Conservation (phyloP, 2,888 invertebrate genomes). For the Drepana falcataria region DNA sequence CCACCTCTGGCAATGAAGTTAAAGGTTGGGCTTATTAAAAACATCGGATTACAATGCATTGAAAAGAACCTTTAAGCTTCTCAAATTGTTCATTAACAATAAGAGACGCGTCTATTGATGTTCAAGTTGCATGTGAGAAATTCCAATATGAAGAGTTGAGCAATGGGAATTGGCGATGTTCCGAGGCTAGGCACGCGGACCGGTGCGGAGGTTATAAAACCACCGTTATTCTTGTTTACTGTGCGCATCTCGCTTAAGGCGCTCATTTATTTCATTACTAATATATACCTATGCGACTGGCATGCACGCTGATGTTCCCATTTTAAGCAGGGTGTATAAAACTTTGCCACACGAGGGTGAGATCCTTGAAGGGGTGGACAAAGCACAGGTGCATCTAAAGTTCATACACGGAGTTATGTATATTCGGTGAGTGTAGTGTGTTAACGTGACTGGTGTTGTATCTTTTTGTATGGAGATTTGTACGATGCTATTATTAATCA, state of each 20-base stretch:
- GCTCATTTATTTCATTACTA: slow-evolving; percentile 58
- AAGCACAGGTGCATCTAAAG: no score
- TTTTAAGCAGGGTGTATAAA: no score
- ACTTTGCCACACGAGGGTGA: no score
- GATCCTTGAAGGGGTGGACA: no score
- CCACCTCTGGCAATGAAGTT: slow-evolving; percentile 30
- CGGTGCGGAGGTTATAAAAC: slow-evolving; percentile 68
- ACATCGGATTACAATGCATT: slow-evolving; percentile 20
- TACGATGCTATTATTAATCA: no score
- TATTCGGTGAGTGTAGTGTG: no score
- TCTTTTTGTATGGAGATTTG: no score
- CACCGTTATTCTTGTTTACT: slow-evolving; percentile 75
- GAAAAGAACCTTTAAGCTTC: slow-evolving; percentile 1
- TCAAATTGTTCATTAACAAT: background rate
- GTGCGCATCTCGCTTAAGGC: slow-evolving; percentile 71
- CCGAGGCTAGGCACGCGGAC: slow-evolving; percentile 57
- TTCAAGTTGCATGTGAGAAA: slow-evolving; percentile 71
- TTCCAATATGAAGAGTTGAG: slow-evolving; percentile 68
- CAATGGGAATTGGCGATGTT: slow-evolving; percentile 75
- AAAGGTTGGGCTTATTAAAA: slow-evolving; percentile 30
- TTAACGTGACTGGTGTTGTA: no score
- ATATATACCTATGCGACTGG: slow-evolving; percentile 19
- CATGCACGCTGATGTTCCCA: background rate
- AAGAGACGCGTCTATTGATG: slow-evolving; percentile 35
- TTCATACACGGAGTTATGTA: no score